Base-by-base conservation (phyloP, 2,888 invertebrate genomes). In the Tanypteryx hageni region DNA sequence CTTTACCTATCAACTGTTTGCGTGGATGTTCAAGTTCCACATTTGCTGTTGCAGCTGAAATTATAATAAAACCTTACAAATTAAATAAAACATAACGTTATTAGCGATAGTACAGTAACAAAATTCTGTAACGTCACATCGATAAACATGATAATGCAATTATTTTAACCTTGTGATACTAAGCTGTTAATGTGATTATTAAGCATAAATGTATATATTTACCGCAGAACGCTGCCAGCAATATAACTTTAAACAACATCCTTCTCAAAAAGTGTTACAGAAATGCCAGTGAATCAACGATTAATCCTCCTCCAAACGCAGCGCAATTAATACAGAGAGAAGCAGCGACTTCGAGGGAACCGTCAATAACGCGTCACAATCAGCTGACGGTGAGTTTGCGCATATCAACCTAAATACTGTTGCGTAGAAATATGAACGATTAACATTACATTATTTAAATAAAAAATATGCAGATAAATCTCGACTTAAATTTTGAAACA, bases 361-460 rank as follows among this genome's bases (percentile, higher is more conserved):
- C 64, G 89, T 89, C 89, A 64, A 64, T 64, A 64, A 27, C 64
- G 64, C 89, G 89, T 89, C 89, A 89, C 64, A 64, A 89, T 89
- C 89, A 89, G 89, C 89, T 89, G 89, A 89, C 89, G 89, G 89
- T 89, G 89, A 89, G 89, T 64, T 89, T 89, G 89, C 89, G 89
- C 68, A 89, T n/a, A 58, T 56, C 64, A 16, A 16, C 8, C 16
- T 44, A 44, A 89, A 89, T 18, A 44, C 89, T 64, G n/a, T 64
- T 61, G 56, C 44, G 3, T 64, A n/a, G 16, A 16, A 31, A 9
- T 86, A 11, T 27, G n/a, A 27, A 44, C 44, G 1, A 44, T 44
- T 44, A 44, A 44, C 5, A 44, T 44, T 44, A 3, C 5, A 5
- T 3, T 44, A 44, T 44, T 44, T 3, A 44, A 44, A 44, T 1